These are phyloP conservation scores for Aegithalos caudatus DNA, from an alignment of 2,113 vertebrate genomes.

Conservation along the genomic window DNA sequence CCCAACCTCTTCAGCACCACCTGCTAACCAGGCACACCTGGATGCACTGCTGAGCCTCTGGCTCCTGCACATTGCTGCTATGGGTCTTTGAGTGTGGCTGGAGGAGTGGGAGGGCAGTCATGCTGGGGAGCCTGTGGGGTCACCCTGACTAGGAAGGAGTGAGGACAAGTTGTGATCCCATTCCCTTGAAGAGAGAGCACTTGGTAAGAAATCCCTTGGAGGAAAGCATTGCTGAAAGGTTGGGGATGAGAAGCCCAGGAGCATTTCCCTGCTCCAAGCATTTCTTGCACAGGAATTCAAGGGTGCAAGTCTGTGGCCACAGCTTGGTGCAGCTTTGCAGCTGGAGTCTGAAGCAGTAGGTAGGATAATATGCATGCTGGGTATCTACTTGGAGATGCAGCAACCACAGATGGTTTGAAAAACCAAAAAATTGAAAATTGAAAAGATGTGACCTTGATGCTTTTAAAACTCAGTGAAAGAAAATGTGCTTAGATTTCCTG, in stretches of 20 bases:
- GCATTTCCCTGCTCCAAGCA: fast-evolving
- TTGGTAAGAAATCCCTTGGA: neutral
- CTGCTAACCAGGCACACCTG: neutral
- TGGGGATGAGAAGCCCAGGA: neutral
- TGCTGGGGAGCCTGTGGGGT: neutral
- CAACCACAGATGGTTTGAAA: neutral
- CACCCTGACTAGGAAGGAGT: neutral
- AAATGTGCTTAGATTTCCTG: neutral
- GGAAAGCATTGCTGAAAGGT: neutral
- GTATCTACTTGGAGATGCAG: neutral
- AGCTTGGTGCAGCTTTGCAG: fast-evolving
- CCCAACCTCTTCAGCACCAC: fast-evolving
- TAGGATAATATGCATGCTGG: neutral
- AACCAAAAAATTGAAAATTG: neutral
- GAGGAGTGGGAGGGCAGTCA: neutral
- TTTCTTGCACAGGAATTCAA: neutral
- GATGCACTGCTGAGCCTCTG: neutral
- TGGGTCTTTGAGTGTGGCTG: fast-evolving
- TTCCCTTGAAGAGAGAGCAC: neutral
- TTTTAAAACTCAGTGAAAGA: neutral
- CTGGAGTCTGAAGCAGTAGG: neutral
- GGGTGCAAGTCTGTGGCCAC: fast-evolving
- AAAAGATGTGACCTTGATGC: neutral
- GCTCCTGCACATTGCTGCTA: fast-evolving
- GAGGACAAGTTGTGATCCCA: neutral